Base-by-base conservation (phyloP, 2,888 invertebrate genomes). In the Heliconius sara region DNA sequence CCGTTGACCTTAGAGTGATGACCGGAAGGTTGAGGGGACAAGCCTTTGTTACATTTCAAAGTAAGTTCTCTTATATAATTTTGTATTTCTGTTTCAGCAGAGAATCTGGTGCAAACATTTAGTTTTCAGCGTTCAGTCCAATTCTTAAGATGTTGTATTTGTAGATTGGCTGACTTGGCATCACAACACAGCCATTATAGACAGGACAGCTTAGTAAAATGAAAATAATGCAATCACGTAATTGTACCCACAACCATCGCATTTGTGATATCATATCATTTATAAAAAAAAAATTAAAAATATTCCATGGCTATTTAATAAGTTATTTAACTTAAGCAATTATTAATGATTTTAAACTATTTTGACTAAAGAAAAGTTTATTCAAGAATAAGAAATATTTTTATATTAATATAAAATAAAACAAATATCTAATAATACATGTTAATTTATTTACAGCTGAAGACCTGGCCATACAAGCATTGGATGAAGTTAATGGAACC, bases 21-120 rank as follows among this genome's bases (percentile, higher is more conserved):
- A 90, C 90, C 0, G 96, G 96, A 1, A 92, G 93, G 79, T 96
- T 96, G 96, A 91, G 93, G 81, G 96, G 96, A 12, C 96, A 96
- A 85, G 96, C 96, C 0, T 96, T 96, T 89, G 92, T 96, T 3
- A 90, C 93, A 60, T 96, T 96, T 84, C 88, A 90, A 86, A 89
- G 96, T 96, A 89, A 90, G 89, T 88, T 47, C 10, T 52, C 7
- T 27, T 2, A 13, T 68, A n/a, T n/a, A 13, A 3, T 39, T 13
- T 68, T n/a, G 12, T 39, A 39, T 43, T 25, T 13, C 12, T n/a
- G 52, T 52, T 52, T 52, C 52, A 52, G 52, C 7, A 22, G 52
- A 22, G 7, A 22, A 52, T 52, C 22, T 52, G 52, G 22, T 9
- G 19, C 22, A 22, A 7, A 52, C 52, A 52, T 0, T 22, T 52